Evolutionary conservation across 1,140 invertebrate genomes (phyloP).

Genomic region (Musca vetustissima): DNA sequence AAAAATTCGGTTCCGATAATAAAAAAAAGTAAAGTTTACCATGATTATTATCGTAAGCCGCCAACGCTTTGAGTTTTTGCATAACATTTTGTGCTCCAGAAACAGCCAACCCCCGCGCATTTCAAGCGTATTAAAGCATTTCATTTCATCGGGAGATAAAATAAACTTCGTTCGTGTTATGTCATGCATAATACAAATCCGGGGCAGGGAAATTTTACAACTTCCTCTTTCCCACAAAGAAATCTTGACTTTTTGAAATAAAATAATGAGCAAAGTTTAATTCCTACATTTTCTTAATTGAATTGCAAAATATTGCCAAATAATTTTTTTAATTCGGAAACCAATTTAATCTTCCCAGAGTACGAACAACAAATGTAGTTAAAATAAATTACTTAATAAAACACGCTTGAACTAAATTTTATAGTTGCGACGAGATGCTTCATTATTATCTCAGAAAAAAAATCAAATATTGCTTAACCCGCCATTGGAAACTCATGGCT

Average conservation of each 20-base stretch:
- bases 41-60: not conserved
- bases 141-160: too few species aligned
- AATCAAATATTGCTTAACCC: slow-evolving; percentile 10
- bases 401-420: not conserved
- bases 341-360: too few species aligned
- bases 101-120: slow-evolving; percentile 9
- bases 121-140: too few species aligned
- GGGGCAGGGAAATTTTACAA: not conserved
- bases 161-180: not conserved
- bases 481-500: too few species aligned
- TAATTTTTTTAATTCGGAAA: not conserved
- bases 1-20: not conserved
- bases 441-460: slow-evolving; percentile 7
- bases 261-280: too few species aligned
- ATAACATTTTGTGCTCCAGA: slow-evolving; percentile 25
- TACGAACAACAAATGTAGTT: not conserved
- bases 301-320: slow-evolving; percentile 14
- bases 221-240: too few species aligned
- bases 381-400: slow-evolving; percentile 11
- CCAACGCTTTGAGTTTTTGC: slow-evolving; percentile 11
- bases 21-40: too few species aligned
- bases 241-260: too few species aligned
- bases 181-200: not conserved
- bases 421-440: not conserved
- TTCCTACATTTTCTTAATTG: not conserved